phyloP scores from a whole-genome alignment of 2,888 invertebrate species.

The Drosophila vallismaia region DNA sequence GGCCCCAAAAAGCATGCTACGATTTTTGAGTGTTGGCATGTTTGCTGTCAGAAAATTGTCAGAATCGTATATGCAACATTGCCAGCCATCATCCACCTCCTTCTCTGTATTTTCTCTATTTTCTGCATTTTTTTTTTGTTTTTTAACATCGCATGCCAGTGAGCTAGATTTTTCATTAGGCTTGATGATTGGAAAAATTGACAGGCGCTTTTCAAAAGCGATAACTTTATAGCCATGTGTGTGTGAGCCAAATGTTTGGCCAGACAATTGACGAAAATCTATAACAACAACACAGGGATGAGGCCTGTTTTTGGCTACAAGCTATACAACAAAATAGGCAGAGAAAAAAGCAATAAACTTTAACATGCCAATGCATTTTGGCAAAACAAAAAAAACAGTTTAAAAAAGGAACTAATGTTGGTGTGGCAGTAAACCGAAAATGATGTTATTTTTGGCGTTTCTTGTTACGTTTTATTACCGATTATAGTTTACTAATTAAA shows the following conservation, averaged over 20 bases:
- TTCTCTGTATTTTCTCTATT: neutral
- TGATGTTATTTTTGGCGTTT: neutral
- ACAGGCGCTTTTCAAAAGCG: conserved; percentile 68
- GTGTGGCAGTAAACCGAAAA: conserved; percentile 22
- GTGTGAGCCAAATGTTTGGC: conserved; percentile 51
- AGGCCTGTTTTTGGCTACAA: neutral
- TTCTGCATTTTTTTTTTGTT: conserved; percentile 1
- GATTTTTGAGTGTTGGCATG: conserved; percentile 78
- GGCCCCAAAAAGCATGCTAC: conserved; percentile 58
- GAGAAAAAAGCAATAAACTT: conserved; percentile 28
- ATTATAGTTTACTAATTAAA: neutral
- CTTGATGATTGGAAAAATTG: conserved; percentile 76
- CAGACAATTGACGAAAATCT: conserved; percentile 59
- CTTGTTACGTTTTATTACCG: neutral
- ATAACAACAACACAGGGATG: conserved; percentile 27
- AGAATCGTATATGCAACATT: conserved; percentile 65
- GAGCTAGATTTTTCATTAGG: conserved; percentile 71
- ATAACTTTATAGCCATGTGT: conserved; percentile 57
- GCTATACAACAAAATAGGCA: neutral
- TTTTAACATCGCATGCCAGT: conserved; percentile 30
- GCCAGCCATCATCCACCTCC: neutral
- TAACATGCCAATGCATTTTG: conserved; percentile 39
- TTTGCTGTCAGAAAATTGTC: conserved; percentile 80
- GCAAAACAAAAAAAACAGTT: neutral
- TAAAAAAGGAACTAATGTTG: too few species aligned